Evolutionary conservation across 2,113 vertebrate species (phyloP).

Genomic region (Sardina pilchardus): DNA sequence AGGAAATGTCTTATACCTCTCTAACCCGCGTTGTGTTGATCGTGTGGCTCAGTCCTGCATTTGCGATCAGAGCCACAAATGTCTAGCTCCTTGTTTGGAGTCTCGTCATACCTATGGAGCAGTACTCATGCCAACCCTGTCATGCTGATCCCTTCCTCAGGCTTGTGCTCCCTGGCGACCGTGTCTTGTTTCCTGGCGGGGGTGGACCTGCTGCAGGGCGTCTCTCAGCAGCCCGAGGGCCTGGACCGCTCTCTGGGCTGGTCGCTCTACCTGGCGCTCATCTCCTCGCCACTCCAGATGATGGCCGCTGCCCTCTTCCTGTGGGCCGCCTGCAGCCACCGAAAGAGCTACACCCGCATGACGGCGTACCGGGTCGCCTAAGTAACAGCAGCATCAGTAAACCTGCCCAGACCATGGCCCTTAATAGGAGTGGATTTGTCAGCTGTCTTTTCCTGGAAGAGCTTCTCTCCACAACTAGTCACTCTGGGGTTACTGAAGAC

Average conservation of each 20-base stretch:
- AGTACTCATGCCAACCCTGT: background rate
- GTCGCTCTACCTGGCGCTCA: constrained; percentile 96
- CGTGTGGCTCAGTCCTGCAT: no score
- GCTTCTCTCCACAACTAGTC: background rate
- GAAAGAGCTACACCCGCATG: constrained; percentile 88
- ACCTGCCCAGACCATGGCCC: background rate
- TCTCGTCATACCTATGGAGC: background rate
- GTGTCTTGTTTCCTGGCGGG: constrained; percentile 89
- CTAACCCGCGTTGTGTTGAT: no score
- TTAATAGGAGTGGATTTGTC: background rate
- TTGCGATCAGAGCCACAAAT: no score
- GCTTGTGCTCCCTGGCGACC: constrained; percentile 84
- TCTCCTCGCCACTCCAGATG: constrained; percentile 90
- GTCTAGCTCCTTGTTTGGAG: no score
- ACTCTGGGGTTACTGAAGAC: background rate
- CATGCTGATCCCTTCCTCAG: constrained; percentile 60
- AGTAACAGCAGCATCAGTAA: background rate
- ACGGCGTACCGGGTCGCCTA: constrained; percentile 86
- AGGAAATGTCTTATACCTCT: no score
- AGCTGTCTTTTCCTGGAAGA: background rate
- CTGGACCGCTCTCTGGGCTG: constrained; percentile 83
- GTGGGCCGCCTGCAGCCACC: constrained; percentile 91
- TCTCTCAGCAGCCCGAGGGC: constrained; percentile 58
- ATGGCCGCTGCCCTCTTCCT: constrained; percentile 95
- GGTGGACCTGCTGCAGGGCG: constrained; percentile 80